Evolutionary conservation across 2,888 invertebrate species (phyloP), one percentile per base, ranked within the genome.

Genomic region (Iphiclides podalirius): DNA sequence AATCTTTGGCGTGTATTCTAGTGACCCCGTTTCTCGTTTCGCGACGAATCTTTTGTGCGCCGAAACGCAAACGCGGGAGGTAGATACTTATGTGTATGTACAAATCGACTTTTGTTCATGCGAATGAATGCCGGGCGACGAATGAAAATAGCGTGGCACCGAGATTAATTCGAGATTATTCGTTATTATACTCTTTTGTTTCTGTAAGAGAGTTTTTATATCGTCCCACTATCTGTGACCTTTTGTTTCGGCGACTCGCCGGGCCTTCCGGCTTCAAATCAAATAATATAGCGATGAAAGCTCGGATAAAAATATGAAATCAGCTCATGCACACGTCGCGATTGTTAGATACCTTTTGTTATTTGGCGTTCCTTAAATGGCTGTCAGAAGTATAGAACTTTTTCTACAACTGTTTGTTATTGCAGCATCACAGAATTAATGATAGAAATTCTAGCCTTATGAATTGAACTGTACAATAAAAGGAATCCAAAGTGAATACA

Each of bases 151-250:
- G 35, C 44, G 34, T 28, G 31, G 34, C 45, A 15, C 36, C 13
- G 45, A 51, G 45, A 51, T 51, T 51, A 40, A 51, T 51, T 51
- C 36, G 16, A 51, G 50, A 51, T 51, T 41, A 51, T 42, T 37
- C 41, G 35, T 41, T 41, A 26, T 35, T 47, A 47, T 50, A 17
- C 36, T 45, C 50, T 51, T 51, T 51, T 51, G 50, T 51, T 51
- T 50, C 45, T 40, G 41, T 41, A 33, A 40, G 40, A 45, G 40
- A 45, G 35, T 36, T 45, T 45, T 45, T 45, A 40, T 50, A 45
- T 50, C 45, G 50, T 41, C 37, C 50, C 37, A 45, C 40, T 51
- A 51, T 51, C 50, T 41, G 39, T 51, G 45, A 51, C 50, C 50
- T 45, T 45, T 51, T 16, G 31, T 45, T 36, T 44, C 43, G 43